Base-by-base conservation (phyloP, 2,888 invertebrate genomes). In the Phania funesta region DNA sequence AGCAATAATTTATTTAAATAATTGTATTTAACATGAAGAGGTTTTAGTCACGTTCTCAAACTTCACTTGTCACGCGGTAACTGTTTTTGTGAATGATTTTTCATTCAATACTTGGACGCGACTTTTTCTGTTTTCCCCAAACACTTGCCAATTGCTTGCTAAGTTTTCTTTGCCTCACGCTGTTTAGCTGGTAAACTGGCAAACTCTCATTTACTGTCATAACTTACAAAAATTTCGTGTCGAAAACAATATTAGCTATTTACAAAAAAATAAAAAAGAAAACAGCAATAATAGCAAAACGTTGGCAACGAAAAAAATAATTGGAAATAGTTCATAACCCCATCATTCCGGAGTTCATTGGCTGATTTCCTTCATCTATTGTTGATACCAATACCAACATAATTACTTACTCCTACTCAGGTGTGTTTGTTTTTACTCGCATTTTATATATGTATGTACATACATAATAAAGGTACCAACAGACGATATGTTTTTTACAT, bases 21-120 rank as follows among this genome's bases (percentile, higher is more conserved):
- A 35, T 52, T 35, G 32, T 54, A 7, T 18, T 60, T 65, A 50
- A 75, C n/a, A n/a, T 16, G 38, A 22, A 44, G 11, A 26, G 35
- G 67, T 26, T 79, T 35, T 70, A 60, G 64, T 82, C 74, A 82
- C 77, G 70, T 82, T 82, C 58, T 74, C 32, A 65, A 78, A 78
- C 67, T 80, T 84, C 83, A 79, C 73, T 80, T 74, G 84, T 64
- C 80, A 70, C 84, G 78, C 80, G 68, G 76, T 65, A 83, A 84
- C 84, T 84, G 80, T 75, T 84, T 84, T 82, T 82, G 68, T 82
- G 78, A 82, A 82, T 82, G 78, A 82, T 78, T 70, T 74, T 29
- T 18, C 20, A 70, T 70, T 58, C 41, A 60, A 54, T 60, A 58
- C 9, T 29, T 70, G 26, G 58, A 68, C 52, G 18, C 20, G 32